phyloP scores from a whole-genome alignment of 2,888 invertebrate species.

The Andrena flavipes region DNA sequence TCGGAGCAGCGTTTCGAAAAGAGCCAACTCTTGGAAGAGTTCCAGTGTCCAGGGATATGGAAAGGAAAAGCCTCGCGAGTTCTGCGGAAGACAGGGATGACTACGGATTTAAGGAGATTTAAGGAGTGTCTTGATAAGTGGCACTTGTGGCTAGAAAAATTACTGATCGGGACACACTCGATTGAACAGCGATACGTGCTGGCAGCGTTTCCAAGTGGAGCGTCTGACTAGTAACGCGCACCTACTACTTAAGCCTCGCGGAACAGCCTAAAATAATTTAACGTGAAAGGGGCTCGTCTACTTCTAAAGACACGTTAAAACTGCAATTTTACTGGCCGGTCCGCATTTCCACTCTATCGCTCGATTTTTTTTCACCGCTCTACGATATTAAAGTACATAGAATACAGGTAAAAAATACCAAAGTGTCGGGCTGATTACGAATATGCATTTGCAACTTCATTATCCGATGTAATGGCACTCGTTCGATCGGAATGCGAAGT shows the following conservation, averaged over 20 bases:
- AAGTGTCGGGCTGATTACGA: constrained; percentile 9
- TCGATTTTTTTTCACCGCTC: not conserved
- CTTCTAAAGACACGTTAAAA: constrained; percentile 19
- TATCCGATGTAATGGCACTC: constrained; percentile 10
- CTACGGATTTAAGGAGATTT: no score
- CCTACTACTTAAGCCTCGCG: constrained; percentile 29
- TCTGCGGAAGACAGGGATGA: no score
- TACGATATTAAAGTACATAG: not conserved
- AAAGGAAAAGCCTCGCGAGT: no score
- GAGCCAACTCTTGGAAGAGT: no score
- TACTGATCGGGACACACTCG: not conserved
- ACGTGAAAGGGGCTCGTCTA: constrained; percentile 20
- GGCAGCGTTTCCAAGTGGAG: constrained; percentile 5
- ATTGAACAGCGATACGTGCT: not conserved
- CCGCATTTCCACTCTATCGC: not conserved
- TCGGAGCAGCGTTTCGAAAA: not conserved
- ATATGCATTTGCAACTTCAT: not conserved
- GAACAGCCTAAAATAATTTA: constrained; percentile 12
- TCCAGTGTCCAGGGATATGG: no score
- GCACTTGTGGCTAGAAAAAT: not conserved
- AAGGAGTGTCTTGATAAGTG: not conserved
- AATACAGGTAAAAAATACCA: not conserved
- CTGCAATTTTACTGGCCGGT: not conserved
- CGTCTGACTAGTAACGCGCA: constrained; percentile 43
- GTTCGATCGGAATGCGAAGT: constrained; percentile 14